Evolutionary conservation across 1,140 invertebrate species (phyloP).

Genomic region (Amphibalanus amphitrite): DNA sequence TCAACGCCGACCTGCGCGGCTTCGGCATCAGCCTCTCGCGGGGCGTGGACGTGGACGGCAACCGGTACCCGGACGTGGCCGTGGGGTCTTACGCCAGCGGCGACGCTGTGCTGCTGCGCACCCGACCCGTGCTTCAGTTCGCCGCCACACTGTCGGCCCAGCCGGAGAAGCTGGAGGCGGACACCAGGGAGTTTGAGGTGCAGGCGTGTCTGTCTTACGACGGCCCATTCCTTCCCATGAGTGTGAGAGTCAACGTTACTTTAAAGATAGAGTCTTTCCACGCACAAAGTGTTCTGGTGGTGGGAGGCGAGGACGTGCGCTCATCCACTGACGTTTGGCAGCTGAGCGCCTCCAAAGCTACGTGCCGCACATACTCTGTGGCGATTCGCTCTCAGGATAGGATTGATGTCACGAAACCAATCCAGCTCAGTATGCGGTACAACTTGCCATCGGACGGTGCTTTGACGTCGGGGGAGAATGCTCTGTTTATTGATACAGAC

Average conservation of each 20-base stretch:
- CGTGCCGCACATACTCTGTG: neutral
- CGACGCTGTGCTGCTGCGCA: constrained; percentile 41
- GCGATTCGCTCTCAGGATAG: neutral
- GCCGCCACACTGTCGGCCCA: constrained; percentile 7
- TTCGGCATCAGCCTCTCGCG: constrained; percentile 84
- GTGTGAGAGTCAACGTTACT: neutral
- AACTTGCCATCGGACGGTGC: neutral
- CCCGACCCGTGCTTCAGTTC: constrained; percentile 14
- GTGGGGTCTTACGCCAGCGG: constrained; percentile 78
- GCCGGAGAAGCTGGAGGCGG: neutral
- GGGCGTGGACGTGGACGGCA: constrained; percentile 71
- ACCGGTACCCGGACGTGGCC: constrained; percentile 73
- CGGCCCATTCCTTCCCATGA: neutral
- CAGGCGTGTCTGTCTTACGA: neutral
- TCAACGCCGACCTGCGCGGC: neutral
- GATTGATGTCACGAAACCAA: neutral
- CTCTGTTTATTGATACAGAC: neutral
- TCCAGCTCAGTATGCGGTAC: neutral
- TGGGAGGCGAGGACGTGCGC: neutral
- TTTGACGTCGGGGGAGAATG: neutral
- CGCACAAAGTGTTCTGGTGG: neutral
- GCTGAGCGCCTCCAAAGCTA: neutral
- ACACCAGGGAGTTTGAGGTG: neutral
- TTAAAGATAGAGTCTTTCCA: neutral
- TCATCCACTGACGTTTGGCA: neutral